A percentile compares a stretch with the other conserved stretches of the same genome.
phyloP scores from a whole-genome alignment of 2,797 vertebrate species.

The Xenopus petersii region DNA sequence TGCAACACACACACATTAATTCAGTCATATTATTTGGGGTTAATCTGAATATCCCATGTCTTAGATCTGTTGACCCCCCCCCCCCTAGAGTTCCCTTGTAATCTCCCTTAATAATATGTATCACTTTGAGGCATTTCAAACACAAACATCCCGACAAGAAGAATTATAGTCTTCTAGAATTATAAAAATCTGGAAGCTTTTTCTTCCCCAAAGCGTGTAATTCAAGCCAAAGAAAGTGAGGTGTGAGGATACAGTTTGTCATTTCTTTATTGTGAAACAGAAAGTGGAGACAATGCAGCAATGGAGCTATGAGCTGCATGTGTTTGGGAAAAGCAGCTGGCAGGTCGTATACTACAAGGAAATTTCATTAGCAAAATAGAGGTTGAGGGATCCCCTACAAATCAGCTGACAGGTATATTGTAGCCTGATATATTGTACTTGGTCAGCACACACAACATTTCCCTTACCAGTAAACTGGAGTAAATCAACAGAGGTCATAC shows the following conservation, averaged over 20 bases:
- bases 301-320: constrained; percentile 6
- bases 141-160: neutral
- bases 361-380: neutral
- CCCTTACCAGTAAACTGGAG: neutral
- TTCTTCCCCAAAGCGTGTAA: neutral
- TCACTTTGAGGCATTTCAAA: constrained; percentile 3
- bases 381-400: neutral
- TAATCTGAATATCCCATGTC: too few relatives aligned
- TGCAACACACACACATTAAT: too few relatives aligned
- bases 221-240: constrained; percentile 16
- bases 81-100: too few relatives aligned
- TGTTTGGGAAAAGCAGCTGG: constrained; percentile 9
- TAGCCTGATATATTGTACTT: neutral
- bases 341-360: constrained; percentile 1
- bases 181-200: neutral
- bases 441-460: neutral
- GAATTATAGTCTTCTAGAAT: constrained; percentile 4
- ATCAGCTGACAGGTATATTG: neutral
- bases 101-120: constrained; percentile 1
- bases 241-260: constrained; percentile 9
- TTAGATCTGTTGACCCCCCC: too few relatives aligned
- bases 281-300: constrained; percentile 7
- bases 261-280: constrained; percentile 17
- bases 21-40: too few relatives aligned
- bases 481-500: too few relatives aligned